phyloP scores from a whole-genome alignment of 2,888 invertebrate genomes.

The Crocallis elinguaria region DNA sequence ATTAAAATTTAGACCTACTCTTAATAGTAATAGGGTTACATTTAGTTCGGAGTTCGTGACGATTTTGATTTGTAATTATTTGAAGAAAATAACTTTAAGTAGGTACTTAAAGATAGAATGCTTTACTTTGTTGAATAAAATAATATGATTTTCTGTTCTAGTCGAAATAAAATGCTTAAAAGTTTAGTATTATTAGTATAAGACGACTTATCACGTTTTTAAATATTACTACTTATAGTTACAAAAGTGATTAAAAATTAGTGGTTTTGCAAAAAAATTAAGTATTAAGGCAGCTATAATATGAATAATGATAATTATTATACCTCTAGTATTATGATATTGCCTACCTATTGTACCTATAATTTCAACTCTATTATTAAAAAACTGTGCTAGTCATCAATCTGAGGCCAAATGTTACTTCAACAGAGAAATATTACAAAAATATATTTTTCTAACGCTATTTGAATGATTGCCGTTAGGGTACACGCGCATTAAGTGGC shows the following conservation, averaged over 20 bases:
- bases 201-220: too few species aligned
- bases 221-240: too few species aligned
- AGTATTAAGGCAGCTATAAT: not conserved
- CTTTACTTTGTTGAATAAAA: not conserved
- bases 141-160: not conserved
- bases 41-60: too few species aligned
- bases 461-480: not conserved
- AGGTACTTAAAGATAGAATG: not conserved
- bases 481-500: too few species aligned
- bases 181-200: too few species aligned
- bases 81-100: not conserved
- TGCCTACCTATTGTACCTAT: not conserved
- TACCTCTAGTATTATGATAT: not conserved
- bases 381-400: not conserved
- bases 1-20: too few species aligned
- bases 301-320: not conserved
- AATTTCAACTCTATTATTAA: not conserved
- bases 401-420: constrained; percentile 8
- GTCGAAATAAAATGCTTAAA: not conserved
- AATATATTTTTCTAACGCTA: constrained; percentile 12
- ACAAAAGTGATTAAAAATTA: too few species aligned
- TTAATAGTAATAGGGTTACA: too few species aligned
- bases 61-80: too few species aligned
- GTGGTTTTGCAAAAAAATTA: too few species aligned
- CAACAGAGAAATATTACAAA: not conserved